Evolutionary conservation across 2,888 invertebrate genomes (phyloP), one percentile per base, ranked within the genome.

Genomic region (Tinea semifulvella): DNA sequence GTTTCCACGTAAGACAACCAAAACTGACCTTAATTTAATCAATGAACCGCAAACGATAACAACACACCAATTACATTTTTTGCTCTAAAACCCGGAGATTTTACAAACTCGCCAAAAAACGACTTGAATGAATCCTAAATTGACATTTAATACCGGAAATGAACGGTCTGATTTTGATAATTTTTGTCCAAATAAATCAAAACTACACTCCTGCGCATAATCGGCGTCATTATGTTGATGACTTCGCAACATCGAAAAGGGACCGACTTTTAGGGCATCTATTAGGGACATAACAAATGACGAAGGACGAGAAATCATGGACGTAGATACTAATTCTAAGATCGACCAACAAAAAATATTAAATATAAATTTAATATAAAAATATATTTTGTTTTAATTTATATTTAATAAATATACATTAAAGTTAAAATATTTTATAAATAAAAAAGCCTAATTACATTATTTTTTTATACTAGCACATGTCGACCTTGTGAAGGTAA

Each of bases 131-230:
- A 44, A 42, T 25, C 13, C 40, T 38, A 65, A 69, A 64, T 59
- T 56, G 60, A 61, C 67, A 64, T 66, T 75, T 71, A 66, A 57
- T 62, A 64, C 73, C 76, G 79, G 79, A 79, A 76, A 76, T 65
- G 65, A 61, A 56, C 61, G 55, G n/a, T 31, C 31, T 22, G 42
- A 31, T 31, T 31, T 16, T 64, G 59, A 57, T n/a, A n/a, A n/a
- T n/a, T n/a, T n/a, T n/a, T n/a, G n/a, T n/a, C 61, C 60, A 69
- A 71, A 76, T 77, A 75, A 76, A 76, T 79, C 75, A 77, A 76
- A 79, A 76, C 77, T 76, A 67, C 68, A 74, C 71, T 48, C 28
- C 46, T 20, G 14, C 52, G 31, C 40, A 40, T 59, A 59, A 58
- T 59, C 57, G 54, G 50, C 50, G 56, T 58, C 58, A 70, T 71